Conservation (phyloP, 2,888 invertebrate genomes). For the Priocnemis perturbator region DNA sequence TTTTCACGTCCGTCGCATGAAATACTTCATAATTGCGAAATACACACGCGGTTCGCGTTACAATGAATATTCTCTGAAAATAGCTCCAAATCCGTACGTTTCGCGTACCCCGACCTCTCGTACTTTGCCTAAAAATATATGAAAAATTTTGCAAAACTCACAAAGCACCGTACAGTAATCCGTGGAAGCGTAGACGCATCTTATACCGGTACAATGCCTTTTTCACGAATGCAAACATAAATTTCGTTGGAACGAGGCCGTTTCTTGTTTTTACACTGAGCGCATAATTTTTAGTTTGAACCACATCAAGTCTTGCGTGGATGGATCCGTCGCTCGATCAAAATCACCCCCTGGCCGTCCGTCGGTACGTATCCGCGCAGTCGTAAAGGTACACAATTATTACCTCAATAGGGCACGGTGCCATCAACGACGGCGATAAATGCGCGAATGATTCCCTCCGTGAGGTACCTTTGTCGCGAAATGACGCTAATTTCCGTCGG, state of each 20-base stretch:
- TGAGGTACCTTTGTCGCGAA: slow-evolving; percentile 4
- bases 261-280: neutral
- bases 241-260: too few relatives aligned
- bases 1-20: too few relatives aligned
- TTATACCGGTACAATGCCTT: neutral
- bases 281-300: slow-evolving; percentile 4
- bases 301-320: neutral
- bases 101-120: slow-evolving; percentile 18
- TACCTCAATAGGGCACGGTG: slow-evolving; percentile 13
- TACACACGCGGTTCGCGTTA: neutral
- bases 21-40: neutral
- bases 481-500: slow-evolving; percentile 18
- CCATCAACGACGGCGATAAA: slow-evolving; percentile 17
- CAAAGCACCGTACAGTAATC: slow-evolving; percentile 20
- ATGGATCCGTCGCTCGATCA: slow-evolving; percentile 12
- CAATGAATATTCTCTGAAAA: slow-evolving; percentile 31
- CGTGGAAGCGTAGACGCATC: neutral
- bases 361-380: neutral
- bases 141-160: slow-evolving; percentile 2
- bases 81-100: slow-evolving; percentile 29
- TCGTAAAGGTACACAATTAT: slow-evolving; percentile 21
- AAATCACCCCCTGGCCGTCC: neutral
- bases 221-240: too few relatives aligned
- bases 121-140: slow-evolving; percentile 36
- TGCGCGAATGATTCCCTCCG: slow-evolving; percentile 17